Conservation (phyloP, 2,888 invertebrate genomes). For the Chaetoderma sp. region DNA sequence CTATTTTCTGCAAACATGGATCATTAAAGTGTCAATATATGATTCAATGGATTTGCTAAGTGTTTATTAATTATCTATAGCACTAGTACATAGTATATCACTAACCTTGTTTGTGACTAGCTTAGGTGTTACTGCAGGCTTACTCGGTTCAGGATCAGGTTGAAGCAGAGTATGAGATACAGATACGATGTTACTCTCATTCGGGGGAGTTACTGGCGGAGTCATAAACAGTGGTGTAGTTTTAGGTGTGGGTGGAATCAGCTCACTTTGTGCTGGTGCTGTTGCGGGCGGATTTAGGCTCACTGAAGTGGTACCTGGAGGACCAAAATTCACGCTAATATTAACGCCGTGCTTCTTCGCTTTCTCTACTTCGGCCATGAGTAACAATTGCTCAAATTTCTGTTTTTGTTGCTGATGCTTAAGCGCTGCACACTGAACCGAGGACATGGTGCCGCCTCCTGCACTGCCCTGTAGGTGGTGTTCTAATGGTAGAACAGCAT, state of each 20-base stretch:
- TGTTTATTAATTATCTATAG: too few relatives aligned
- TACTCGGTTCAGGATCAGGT: conserved; percentile 13
- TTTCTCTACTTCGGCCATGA: conserved; percentile 54
- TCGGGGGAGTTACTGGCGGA: conserved; percentile 64
- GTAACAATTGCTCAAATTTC: conserved; percentile 49
- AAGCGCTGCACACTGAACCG: conserved; percentile 30
- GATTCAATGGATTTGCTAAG: too few relatives aligned
- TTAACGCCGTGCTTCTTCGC: conserved; percentile 17
- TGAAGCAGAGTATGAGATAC: not conserved
- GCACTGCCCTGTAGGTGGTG: conserved; percentile 55
- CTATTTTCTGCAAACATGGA: too few relatives aligned
- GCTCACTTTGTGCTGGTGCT: conserved; percentile 43
- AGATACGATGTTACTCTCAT: conserved; percentile 46
- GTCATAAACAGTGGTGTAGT: conserved; percentile 68
- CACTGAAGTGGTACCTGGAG: not conserved
- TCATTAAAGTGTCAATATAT: too few relatives aligned
- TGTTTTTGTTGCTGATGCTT: conserved; percentile 12
- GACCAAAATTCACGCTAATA: not conserved
- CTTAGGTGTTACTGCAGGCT: conserved; percentile 22
- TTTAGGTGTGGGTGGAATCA: conserved; percentile 66
- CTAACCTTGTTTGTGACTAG: too few relatives aligned
- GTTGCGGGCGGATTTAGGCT: conserved; percentile 28
- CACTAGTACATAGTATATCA: too few relatives aligned
- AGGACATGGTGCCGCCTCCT: too few relatives aligned
- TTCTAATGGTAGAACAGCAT: conserved; percentile 49